Percentiles rank a stretch among this genome's conserved stretches.
Evolutionary conservation across 2,797 vertebrate genomes (phyloP).

Genomic region (Artibeus jamaicensis): DNA sequence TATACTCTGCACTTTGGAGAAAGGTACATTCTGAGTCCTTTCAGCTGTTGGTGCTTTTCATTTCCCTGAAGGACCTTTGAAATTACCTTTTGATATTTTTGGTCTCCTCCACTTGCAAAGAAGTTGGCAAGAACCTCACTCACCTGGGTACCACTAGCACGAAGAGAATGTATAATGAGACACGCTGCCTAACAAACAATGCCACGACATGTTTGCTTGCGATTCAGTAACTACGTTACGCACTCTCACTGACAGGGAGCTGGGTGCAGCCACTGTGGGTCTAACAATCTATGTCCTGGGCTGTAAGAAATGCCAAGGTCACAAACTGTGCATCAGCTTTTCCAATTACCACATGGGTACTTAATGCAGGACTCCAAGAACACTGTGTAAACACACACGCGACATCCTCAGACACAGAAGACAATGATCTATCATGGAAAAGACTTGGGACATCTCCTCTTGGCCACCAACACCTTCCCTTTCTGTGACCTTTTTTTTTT

Average conservation of each 20-base stretch:
- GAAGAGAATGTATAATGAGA: not conserved
- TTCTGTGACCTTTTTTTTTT: not conserved
- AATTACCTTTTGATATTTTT: not conserved
- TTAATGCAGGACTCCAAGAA: not conserved
- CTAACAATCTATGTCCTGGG: not conserved
- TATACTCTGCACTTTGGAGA: conserved; percentile 3
- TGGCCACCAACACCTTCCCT: not conserved
- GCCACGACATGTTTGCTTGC: conserved; percentile 37
- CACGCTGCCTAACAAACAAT: not conserved
- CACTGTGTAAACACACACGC: not conserved
- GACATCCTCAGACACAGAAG: not conserved
- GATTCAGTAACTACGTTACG: conserved; percentile 18
- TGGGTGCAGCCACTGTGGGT: not conserved
- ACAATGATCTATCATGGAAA: not conserved
- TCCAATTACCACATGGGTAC: not conserved
- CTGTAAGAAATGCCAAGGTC: not conserved
- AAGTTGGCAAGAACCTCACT: not conserved
- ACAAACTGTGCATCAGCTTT: not conserved
- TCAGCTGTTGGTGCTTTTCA: not conserved
- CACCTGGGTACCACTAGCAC: not conserved
- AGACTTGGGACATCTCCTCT: not conserved
- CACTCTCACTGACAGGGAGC: not conserved
- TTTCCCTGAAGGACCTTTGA: conserved; percentile 28
- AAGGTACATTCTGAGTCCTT: not conserved
- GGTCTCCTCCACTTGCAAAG: not conserved